Evolutionary conservation across 2,113 vertebrate genomes (phyloP).

Genomic region (Sterrhoptilus dennistouni): DNA sequence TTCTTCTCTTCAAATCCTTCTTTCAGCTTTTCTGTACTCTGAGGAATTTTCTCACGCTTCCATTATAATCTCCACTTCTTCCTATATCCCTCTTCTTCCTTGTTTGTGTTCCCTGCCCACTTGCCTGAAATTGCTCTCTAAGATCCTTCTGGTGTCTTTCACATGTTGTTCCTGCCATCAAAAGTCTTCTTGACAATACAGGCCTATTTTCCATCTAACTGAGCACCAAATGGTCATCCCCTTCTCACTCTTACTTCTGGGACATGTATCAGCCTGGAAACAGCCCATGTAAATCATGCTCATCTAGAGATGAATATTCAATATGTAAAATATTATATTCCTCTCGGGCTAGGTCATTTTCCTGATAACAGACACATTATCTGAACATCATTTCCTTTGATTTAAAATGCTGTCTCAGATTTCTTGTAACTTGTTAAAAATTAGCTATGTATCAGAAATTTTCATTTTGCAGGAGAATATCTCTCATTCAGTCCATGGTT

Average conservation of each 20-base stretch:
- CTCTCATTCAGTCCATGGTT: neutral
- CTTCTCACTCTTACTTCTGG: neutral
- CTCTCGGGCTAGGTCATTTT: neutral
- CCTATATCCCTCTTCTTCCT: neutral
- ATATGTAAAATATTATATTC: neutral
- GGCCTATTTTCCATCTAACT: neutral
- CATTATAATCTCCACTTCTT: conserved; percentile 21
- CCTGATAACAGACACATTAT: neutral
- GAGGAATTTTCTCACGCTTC: conserved; percentile 38
- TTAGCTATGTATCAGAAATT: rapidly evolving
- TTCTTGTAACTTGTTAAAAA: neutral
- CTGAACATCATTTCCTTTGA: neutral
- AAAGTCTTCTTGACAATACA: neutral
- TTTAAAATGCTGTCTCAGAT: neutral
- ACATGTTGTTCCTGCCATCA: neutral
- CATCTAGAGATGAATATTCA: neutral
- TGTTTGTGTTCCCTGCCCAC: neutral
- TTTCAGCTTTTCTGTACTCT: neutral
- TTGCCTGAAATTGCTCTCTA: neutral
- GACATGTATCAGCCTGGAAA: neutral
- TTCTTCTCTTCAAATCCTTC: conserved; percentile 20
- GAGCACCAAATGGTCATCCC: neutral
- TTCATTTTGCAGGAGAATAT: neutral
- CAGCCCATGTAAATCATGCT: neutral
- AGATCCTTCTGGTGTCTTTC: neutral